A percentile compares a stretch with the other conserved stretches of the same genome.
phyloP scores from a whole-genome alignment of 2,888 invertebrate species.

The Xylota sylvarum region DNA sequence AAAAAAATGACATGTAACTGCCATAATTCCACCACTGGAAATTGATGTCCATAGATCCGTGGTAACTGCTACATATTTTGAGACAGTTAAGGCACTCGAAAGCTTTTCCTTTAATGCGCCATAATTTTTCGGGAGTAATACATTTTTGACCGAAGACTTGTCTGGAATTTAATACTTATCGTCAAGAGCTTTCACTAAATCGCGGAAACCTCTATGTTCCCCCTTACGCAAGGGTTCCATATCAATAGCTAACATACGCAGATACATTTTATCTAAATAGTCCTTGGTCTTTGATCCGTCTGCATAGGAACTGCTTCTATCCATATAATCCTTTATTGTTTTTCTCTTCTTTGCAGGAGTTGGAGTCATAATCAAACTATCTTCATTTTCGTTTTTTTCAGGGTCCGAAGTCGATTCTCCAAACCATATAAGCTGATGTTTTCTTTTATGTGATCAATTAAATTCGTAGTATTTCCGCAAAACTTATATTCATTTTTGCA shows the following conservation, averaged over 20 bases:
- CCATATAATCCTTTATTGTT: slow-evolving; percentile 17
- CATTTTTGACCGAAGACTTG: slow-evolving; percentile 15
- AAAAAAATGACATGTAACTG: slow-evolving; percentile 22
- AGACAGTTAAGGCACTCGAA: slow-evolving; percentile 7
- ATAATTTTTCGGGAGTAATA: slow-evolving; percentile 13
- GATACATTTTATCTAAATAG: slow-evolving; percentile 9
- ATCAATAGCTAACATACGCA: slow-evolving; percentile 12
- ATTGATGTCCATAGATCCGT: no score
- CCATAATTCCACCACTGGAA: slow-evolving; percentile 16
- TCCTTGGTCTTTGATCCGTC: slow-evolving; percentile 5
- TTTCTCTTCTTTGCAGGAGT: neutral
- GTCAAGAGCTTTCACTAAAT: slow-evolving; percentile 14
- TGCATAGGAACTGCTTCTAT: slow-evolving; percentile 13
- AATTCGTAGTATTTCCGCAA: slow-evolving; percentile 21
- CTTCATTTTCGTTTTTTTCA: neutral
- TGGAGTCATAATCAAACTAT: neutral
- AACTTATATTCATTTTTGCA: neutral
- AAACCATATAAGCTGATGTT: slow-evolving; percentile 7
- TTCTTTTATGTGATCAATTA: slow-evolving; percentile 20
- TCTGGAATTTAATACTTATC: slow-evolving; percentile 11
- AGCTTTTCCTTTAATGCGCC: slow-evolving; percentile 14
- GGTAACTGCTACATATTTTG: slow-evolving; percentile 14
- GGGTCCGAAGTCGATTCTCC: neutral
- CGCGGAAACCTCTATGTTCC: slow-evolving; percentile 15
- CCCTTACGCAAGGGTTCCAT: slow-evolving; percentile 15